Evolutionary conservation across 2,797 vertebrate genomes (phyloP), one percentile per base, ranked within the genome.

Genomic region (Buceros bicornis): DNA sequence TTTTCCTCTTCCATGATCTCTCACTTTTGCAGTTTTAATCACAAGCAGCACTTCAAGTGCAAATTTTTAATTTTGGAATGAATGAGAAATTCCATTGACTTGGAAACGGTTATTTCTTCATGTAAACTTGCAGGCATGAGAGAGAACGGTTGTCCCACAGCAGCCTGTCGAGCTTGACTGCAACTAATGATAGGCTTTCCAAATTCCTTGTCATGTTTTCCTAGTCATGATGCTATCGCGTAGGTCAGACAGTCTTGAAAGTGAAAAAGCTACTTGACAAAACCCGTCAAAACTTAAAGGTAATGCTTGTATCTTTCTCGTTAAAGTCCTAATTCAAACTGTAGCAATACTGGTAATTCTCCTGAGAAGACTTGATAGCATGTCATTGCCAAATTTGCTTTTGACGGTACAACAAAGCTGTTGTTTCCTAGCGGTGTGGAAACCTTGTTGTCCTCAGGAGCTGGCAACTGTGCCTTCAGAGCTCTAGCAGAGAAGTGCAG

Each of bases 391-490:
- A 25, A 14, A 14, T 77, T 85, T 88, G 35, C 37, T 67, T 89
- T 70, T 33, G 15, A 62, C 3, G 9, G 16, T 0, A 0, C 54
- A 35, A 66, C 66, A 51, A 78, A 92, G 15, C 17, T 82, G 10
- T 26, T 67, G 8, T 28, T 76, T 72, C 24, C 24, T 76, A 20
- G 19, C 1, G 0, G 1, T 65, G 10, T 1, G 1, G 62, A 79
- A 73, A 48, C 40, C 20, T 78, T 2, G 1, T 71, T 4, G 3
- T 67, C 35, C 25, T 82, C 33, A n/a, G 53, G 72, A 88, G 31
- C 31, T 81, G 69, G 16, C 21, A 54, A 8, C 15, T 21, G 8
- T 4, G 1, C 65, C 28, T 71, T 64, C 65, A 64, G 43, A 64
- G 17, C 20, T 74, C 16, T 29, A 22, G 54, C 37, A 57, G 37